These are phyloP conservation scores for Onychomys arenicola DNA, from an alignment of 2,797 vertebrate species.

Conservation along the genomic window DNA sequence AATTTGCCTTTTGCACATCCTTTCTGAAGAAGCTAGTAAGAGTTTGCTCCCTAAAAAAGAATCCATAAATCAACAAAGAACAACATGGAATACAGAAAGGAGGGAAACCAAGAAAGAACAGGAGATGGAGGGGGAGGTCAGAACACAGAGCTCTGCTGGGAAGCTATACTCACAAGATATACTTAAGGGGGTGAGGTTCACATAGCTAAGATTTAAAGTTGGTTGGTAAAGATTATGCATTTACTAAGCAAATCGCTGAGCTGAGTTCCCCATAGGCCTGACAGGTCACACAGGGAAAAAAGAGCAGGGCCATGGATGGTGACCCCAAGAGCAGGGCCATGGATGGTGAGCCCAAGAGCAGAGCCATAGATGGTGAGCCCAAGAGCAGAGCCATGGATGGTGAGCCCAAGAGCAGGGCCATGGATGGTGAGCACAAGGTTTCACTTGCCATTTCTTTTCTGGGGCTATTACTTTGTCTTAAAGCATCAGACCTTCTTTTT, in stretches of 20 bases:
- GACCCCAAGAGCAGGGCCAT: accelerated
- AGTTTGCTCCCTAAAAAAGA: background rate
- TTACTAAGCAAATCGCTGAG: background rate
- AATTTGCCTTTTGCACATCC: background rate
- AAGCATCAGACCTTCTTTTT: background rate
- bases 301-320: background rate
- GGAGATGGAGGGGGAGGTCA: accelerated
- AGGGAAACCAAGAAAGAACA: background rate
- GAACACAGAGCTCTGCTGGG: background rate
- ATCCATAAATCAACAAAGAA: background rate
- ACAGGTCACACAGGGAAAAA: accelerated
- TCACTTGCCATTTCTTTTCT: background rate
- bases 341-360: background rate
- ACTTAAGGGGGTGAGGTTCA: background rate
- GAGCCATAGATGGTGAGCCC: too few species aligned
- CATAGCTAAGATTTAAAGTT: background rate
- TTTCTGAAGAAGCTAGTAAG: background rate
- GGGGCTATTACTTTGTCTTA: background rate
- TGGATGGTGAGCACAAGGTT: background rate
- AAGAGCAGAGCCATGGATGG: background rate
- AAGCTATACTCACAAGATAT: background rate
- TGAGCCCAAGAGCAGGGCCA: background rate
- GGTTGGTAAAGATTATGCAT: background rate
- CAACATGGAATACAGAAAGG: background rate
- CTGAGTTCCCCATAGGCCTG: background rate